Base-by-base conservation (phyloP, 2,888 invertebrate species). In the Leptinotarsa haldemani region DNA sequence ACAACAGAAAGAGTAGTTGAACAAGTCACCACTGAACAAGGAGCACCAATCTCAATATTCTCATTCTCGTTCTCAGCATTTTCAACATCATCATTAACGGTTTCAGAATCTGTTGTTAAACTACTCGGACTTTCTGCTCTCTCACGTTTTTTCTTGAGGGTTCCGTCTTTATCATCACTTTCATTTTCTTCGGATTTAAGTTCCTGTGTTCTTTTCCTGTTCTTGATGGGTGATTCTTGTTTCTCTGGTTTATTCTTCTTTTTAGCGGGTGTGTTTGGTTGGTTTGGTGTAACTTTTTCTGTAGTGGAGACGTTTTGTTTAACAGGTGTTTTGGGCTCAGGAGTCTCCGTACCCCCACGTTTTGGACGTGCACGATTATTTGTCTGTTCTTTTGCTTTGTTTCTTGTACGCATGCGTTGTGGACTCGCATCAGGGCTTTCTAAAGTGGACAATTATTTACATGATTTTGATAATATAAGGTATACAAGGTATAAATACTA, bases 401-500 rank as follows among this genome's bases (percentile, higher is more conserved):
- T 95, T 83, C 96, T 90, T 77, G 96, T 96, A 86, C 96, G 92
- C 94, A 96, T 95, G 87, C 96, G 92, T 86, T 94, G 95, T 69
- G 96, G 96, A 85, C 94, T 94, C 84, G 93, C 93, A 86, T 95
- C 95, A 83, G 92, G 93, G 83, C 92, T 93, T 70, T 92, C 92
- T 80, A 83, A 74, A 69, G 0, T 1, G 13, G 7, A 20, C 40
- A 71, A 71, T 30, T 61, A 30, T 40, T 18, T 46, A 4, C 5
- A 16, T 50, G 40, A 20, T 20, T 61, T 30, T 30, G 30, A 30
- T 30, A 30, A 30, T 7, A 30, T 15, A 53, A 18, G 18, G 52
- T 12, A 18, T 5, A 52, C n/a, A 52, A 18, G 1, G 18, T 18
- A 52, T 18, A n/a, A 52, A 18, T 52, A 13, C 5, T 18, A 52